Percentiles rank a stretch among this genome's conserved stretches.
These are phyloP conservation scores for Heliothis peltigera DNA, from an alignment of 2,888 invertebrate genomes.

Conservation along the genomic window DNA sequence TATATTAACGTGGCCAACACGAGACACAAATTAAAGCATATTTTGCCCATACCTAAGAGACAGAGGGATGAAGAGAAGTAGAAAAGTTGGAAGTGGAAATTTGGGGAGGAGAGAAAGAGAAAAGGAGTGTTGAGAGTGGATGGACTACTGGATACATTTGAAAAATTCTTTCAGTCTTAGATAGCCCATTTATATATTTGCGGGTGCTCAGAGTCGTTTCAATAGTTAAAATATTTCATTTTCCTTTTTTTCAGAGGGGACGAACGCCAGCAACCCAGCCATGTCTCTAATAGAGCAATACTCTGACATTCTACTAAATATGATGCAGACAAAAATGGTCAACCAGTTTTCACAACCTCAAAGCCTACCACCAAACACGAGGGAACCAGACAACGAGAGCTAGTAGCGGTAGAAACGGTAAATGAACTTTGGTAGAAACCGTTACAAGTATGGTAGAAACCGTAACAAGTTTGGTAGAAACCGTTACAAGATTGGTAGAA, in stretches of 20 bases:
- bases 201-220: too few species aligned
- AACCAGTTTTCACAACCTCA: conserved; percentile 82
- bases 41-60: too few species aligned
- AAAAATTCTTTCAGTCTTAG: too few species aligned
- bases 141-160: too few species aligned
- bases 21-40: too few species aligned
- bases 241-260: conserved; percentile 71
- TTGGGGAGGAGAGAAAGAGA: too few species aligned
- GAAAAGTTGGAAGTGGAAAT: too few species aligned
- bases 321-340: conserved; percentile 88
- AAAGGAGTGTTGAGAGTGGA: too few species aligned
- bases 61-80: too few species aligned
- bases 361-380: conserved; percentile 77
- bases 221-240: background rate
- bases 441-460: conserved; percentile 1
- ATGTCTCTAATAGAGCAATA: conserved; percentile 91
- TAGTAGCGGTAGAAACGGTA: conserved; percentile 69
- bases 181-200: too few species aligned
- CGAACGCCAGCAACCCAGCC: conserved; percentile 77
- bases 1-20: too few species aligned
- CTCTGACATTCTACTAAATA: conserved; percentile 90
- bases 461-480: conserved; percentile 1
- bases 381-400: conserved; percentile 79
- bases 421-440: conserved; percentile 7
- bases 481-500: background rate